phyloP scores from a whole-genome alignment of 2,888 invertebrate species.

The Nudaria mundana region DNA sequence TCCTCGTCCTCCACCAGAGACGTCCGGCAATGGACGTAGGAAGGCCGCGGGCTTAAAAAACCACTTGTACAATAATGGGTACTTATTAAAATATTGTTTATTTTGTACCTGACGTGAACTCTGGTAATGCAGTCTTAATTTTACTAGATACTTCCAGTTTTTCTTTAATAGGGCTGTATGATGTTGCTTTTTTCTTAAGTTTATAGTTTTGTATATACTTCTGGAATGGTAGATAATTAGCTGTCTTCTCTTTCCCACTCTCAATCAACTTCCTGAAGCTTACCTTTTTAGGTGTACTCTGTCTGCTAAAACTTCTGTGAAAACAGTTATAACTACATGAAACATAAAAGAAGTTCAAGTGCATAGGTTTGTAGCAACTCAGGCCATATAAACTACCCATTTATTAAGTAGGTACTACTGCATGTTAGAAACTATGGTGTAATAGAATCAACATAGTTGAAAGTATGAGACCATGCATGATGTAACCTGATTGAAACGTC shows the following conservation, averaged over 20 bases:
- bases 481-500: no score
- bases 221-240: slow-evolving; percentile 85
- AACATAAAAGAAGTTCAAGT: background rate
- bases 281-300: slow-evolving; percentile 73
- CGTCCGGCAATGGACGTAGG: no score
- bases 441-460: no score
- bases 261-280: slow-evolving; percentile 73
- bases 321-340: slow-evolving; percentile 21
- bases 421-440: no score
- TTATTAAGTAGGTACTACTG: no score
- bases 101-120: slow-evolving; percentile 56
- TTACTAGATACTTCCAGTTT: slow-evolving; percentile 60
- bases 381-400: no score
- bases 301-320: slow-evolving; percentile 59
- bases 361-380: background rate
- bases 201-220: slow-evolving; percentile 70
- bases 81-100: no score
- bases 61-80: no score
- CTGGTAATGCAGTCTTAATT: slow-evolving; percentile 59
- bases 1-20: no score
- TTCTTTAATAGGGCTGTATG: slow-evolving; percentile 64
- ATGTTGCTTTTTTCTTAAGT: slow-evolving; percentile 59
- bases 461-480: no score
- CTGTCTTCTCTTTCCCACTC: slow-evolving; percentile 68
- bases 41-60: no score